Base-by-base conservation (phyloP, 2,797 vertebrate species). In the Tadarida brasiliensis region DNA sequence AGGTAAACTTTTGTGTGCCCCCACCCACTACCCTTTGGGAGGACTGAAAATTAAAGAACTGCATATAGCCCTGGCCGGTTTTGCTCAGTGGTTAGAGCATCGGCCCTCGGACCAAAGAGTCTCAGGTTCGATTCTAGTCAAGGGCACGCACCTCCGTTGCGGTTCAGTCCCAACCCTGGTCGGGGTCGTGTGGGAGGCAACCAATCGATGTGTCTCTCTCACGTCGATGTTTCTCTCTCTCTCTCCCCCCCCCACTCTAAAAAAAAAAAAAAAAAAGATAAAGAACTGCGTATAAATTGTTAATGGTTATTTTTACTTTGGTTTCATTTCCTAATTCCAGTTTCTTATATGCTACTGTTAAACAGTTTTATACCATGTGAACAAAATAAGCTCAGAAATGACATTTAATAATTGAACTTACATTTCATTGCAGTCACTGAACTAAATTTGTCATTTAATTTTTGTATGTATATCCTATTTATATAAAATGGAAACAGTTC, bases 301-400 rank as follows among this genome's bases (percentile, higher is more conserved):
- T 35, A 39, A 70, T 71, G 54, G 20, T 90, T 90, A 44, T 70
- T 92, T 87, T 94, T 68, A 68, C 35, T 57, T 24, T 30, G 51
- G 77, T 83, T 93, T 87, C 59, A 51, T 88, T 93, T 92, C 78
- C 56, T 94, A n/a, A 17, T 94, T 89, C 15, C 19, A 57, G 56
- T 68, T 92, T 94, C 33, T 56, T 82, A 93, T 85, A 89, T 39
- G 24, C 15, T 76, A 51, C 3, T 84, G 44, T 68, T 97, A 16
- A 87, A 71, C 28, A 71, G 39, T 77, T 91, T 74, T 87, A 73
- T 87, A 68, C 30, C 65, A 33, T 78, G 26, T 39, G 84, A 76
- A 87, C 28, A 56, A 91, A 89, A 70, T 81, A 81, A 86, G 26
- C 19, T 85, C 73, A 68, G 85, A 70, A 74, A 78, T 87, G 74